Conservation (phyloP, 2,113 vertebrate species). For the Mastomys natalensis region DNA sequence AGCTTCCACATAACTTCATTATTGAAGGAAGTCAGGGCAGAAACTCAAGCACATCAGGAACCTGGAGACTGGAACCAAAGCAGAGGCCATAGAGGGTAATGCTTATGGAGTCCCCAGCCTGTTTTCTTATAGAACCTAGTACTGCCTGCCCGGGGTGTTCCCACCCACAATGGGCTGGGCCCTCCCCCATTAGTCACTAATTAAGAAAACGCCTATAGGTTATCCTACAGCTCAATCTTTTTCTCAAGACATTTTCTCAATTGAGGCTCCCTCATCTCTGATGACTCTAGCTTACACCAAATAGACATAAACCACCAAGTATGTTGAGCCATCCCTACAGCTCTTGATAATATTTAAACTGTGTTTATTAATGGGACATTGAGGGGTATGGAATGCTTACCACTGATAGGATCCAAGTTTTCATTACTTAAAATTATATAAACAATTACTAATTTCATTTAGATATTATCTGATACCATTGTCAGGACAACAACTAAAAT, state of each 20-base stretch:
- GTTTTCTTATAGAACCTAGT: background rate
- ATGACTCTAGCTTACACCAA: background rate
- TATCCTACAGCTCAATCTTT: background rate
- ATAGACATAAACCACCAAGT: background rate
- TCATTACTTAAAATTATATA: constrained; percentile 56
- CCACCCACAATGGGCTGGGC: background rate
- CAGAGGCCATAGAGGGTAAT: background rate
- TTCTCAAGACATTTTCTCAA: background rate
- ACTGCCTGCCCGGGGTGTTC: background rate
- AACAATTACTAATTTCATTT: constrained; percentile 55
- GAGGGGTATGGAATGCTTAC: constrained; percentile 33
- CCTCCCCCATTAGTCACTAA: background rate
- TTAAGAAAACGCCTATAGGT: background rate
- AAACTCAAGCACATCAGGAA: background rate
- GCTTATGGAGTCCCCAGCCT: background rate
- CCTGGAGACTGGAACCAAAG: background rate
- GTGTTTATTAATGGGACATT: background rate
- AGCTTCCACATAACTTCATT: background rate
- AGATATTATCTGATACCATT: constrained; percentile 17
- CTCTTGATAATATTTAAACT: constrained; percentile 23
- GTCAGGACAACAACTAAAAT: constrained; percentile 39
- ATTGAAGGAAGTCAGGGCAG: background rate
- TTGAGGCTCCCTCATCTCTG: background rate
- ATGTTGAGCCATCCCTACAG: too few species aligned
- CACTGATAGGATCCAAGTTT: background rate